These are phyloP conservation scores for Catostylus mosaicus DNA, from an alignment of 30 jellyfish, hydroid and myxozoan genomes.

Conservation along the genomic window DNA sequence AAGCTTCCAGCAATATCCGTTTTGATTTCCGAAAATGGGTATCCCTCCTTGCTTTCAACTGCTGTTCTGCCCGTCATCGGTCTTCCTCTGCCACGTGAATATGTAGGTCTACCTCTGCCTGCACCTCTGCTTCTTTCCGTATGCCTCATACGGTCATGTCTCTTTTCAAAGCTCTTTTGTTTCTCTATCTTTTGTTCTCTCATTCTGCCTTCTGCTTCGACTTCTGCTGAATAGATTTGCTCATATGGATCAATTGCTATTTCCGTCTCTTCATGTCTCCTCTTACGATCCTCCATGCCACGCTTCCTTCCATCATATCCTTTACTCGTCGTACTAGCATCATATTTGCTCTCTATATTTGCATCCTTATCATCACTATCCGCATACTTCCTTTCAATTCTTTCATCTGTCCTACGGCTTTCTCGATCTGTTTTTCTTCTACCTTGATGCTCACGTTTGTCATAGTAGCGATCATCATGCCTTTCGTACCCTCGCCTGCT, in stretches of 20 bases:
- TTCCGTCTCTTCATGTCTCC: conserved; percentile 61
- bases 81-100: conserved; percentile 61
- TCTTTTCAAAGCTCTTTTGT: conserved; percentile 34
- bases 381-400: background rate
- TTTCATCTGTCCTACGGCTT: conserved; percentile 37
- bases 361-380: conserved; percentile 35
- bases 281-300: conserved; percentile 50
- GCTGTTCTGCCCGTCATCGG: background rate
- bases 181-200: conserved; percentile 30
- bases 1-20: conserved; percentile 6
- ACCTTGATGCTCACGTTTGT: background rate
- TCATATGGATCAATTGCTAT: conserved; percentile 13
- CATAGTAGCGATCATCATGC: conserved; percentile 43
- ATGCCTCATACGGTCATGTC: conserved; percentile 24
- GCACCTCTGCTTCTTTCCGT: conserved; percentile 53
- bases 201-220: conserved; percentile 41
- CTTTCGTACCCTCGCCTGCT: conserved; percentile 22
- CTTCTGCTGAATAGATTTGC: conserved; percentile 45
- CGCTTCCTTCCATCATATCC: conserved; percentile 40
- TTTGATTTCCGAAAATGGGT: conserved; percentile 21
- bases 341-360: conserved; percentile 2
- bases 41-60: conserved; percentile 24
- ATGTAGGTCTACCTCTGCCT: conserved; percentile 30
- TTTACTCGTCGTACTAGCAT: background rate
- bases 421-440: conserved; percentile 23